Base-by-base conservation (phyloP, 35 echinoderm and acorn worm genomes). In the Patiria miniata region DNA sequence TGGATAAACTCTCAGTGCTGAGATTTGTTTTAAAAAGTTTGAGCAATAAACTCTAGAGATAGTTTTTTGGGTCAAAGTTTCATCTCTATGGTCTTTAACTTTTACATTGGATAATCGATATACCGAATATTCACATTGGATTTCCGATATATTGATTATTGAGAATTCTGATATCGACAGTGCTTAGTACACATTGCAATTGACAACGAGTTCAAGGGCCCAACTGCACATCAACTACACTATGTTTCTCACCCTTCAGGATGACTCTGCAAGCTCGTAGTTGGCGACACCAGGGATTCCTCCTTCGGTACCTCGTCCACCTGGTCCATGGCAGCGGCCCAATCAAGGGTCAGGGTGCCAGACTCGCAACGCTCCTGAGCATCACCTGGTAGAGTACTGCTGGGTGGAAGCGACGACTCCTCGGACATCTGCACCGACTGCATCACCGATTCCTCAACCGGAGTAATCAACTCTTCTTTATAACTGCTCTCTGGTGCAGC, bases 211-310 rank as follows among this genome's bases (percentile, higher is more conserved):
- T n/a, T n/a, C n/a, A n/a, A n/a, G n/a, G n/a, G n/a, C n/a, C n/a
- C n/a, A n/a, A n/a, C n/a, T n/a, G n/a, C n/a, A n/a, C n/a, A 36
- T 32, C 39, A 36, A 39, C 37, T 80, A 53, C 19, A 32, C 23
- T 12, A 83, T 10, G 36, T 83, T 61, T 16, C 61, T 86, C 65
- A 86, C 84, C 84, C 68, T 39, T 80, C 78, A 36, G 78, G 38
- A 44, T 44, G 39, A 86, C 36, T 78, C 28, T 86, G 36, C 28
- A 37, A 29, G 38, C 65, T 79, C 17, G 47, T 54, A 38, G 65
- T 59, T 79, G 53, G 76, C 10, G 76, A 88, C 37, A 57, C 76
- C 57, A 58, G 33, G 28, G 82, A 39, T 18, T 40, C 15, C 8
- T 23, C 23, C 28, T 56, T 55, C 30, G 1, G 29, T 12, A 52